These are phyloP conservation scores for Oxyteleia sp. DNA, from an alignment of 2,888 invertebrate genomes.

Conservation along the genomic window DNA sequence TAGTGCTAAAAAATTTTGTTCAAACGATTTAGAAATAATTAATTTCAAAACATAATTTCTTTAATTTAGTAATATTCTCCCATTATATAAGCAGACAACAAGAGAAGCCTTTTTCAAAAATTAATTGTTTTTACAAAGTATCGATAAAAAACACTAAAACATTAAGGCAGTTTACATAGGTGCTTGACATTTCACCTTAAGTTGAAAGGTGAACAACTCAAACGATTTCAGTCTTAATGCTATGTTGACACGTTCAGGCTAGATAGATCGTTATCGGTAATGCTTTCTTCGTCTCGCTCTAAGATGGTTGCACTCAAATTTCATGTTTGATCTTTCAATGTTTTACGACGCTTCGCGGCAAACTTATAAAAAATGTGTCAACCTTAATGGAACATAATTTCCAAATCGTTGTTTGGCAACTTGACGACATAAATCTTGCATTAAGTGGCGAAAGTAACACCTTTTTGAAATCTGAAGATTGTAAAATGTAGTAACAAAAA, in stretches of 20 bases:
- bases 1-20: no score
- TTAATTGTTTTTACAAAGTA: no score
- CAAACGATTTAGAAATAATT: no score
- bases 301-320: slow-evolving; percentile 14
- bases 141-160: no score
- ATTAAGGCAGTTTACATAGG: no score
- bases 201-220: slow-evolving; percentile 17
- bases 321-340: slow-evolving; percentile 17
- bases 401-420: slow-evolving; percentile 33
- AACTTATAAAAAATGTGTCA: slow-evolving; percentile 27
- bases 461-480: neutral
- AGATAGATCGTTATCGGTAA: slow-evolving; percentile 9
- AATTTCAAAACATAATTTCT: no score
- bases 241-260: neutral
- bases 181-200: no score
- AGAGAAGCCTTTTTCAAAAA: no score
- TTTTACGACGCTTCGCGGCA: slow-evolving; percentile 1
- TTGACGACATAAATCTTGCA: slow-evolving; percentile 13
- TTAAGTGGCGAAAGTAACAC: slow-evolving; percentile 11
- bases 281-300: neutral
- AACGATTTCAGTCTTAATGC: neutral
- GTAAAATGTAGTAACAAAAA: no score
- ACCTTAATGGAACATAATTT: slow-evolving; percentile 12
- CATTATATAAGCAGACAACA: no score
- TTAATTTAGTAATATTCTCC: no score